Base-by-base conservation (phyloP, 2,888 invertebrate genomes). In the Teleogryllus oceanicus region DNA sequence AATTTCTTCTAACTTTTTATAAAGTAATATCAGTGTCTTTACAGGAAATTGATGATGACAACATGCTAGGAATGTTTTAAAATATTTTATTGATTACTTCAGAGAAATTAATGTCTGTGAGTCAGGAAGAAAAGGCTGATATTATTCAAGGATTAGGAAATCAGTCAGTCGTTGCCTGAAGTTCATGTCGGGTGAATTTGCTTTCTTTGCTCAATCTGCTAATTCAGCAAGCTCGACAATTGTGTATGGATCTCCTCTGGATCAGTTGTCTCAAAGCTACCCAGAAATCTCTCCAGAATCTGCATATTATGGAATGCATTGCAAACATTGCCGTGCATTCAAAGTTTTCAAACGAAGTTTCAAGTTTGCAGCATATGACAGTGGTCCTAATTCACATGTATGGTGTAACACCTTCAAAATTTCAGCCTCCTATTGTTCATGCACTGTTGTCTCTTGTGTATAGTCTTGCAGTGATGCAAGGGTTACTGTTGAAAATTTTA, bases 261-360 rank as follows among this genome's bases (percentile, higher is more conserved):
- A 86, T 80, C 84, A 86, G 74, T 82, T 85, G 51, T 83, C 82
- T 2, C n/a, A 81, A 83, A 62, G 5, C 13, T 8, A 62, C 62
- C 8, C 85, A 85, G 12, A 62, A 37, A 21, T 85, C 87, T 74
- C 85, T 88, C 80, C 87, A 88, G 80, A 87, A 87, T 82, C 85
- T 90, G 76, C 88, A 1, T 87, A 89, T 84, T 90, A 89, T 83
- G 74, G 87, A 89, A 84, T 87, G 89, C 11, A 84, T 90, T 21
- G 88, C 90, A 1, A 85, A 87, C 83, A 88, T 90, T 81, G 85
- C 90, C 80, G 83, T 84, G 37, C 85, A 88, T 78, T 83, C 88
- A 37, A 83, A 85, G 2, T 84, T 86, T 75, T 84, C 88, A 11
- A 83, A 85, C 2, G 86, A 87, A 77, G 88, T 90, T 13, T 85